These are phyloP conservation scores for Cantharis rufa DNA, from an alignment of 2,888 invertebrate species.

Conservation along the genomic window DNA sequence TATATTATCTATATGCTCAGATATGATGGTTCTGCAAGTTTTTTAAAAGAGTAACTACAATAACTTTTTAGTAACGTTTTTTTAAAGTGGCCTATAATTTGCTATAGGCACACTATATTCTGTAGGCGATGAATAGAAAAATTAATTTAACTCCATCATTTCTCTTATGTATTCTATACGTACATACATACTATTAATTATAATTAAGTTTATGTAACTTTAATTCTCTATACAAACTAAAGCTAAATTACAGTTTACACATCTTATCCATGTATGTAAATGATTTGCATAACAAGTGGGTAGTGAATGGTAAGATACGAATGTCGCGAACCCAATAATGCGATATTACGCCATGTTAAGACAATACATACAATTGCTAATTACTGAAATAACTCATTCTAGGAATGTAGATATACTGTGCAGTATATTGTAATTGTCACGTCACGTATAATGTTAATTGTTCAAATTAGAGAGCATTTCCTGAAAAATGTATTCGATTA, in stretches of 20 bases:
- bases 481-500: neutral
- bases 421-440: slow-evolving; percentile 21
- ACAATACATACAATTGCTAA: slow-evolving; percentile 26
- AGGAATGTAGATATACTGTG: slow-evolving; percentile 10
- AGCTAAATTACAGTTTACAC: slow-evolving; percentile 11
- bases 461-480: neutral
- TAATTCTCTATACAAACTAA: slow-evolving; percentile 19
- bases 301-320: slow-evolving; percentile 11
- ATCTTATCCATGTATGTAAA: slow-evolving; percentile 13
- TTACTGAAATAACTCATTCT: slow-evolving; percentile 25
- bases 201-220: slow-evolving; percentile 12
- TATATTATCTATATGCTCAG: too few species aligned
- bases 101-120: too few species aligned
- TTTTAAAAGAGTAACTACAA: too few species aligned
- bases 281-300: slow-evolving; percentile 17
- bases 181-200: neutral
- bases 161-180: neutral
- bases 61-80: too few species aligned
- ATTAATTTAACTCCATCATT: neutral
- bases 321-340: slow-evolving; percentile 17
- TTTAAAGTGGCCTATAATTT: too few species aligned
- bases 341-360: slow-evolving; percentile 20
- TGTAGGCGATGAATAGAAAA: neutral
- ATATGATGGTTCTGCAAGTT: too few species aligned
- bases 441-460: slow-evolving; percentile 25